Evolutionary conservation across 2,113 vertebrate species (phyloP).

Genomic region (Nothocercus julius): DNA sequence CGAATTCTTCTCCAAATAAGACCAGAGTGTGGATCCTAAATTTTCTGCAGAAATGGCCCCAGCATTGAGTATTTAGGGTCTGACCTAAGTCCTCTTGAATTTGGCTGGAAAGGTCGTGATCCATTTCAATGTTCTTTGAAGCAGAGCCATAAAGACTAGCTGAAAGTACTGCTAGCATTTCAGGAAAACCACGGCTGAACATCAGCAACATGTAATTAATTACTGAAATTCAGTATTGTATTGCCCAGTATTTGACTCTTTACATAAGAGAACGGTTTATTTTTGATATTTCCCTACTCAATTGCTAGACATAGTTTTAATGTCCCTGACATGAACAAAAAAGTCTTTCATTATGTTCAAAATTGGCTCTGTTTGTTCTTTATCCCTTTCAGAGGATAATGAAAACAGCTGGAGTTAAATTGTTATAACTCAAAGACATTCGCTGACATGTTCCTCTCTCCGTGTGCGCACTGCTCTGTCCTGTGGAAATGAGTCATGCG

Average conservation of each 20-base stretch:
- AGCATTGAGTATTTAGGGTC: not conserved
- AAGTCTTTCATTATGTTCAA: not conserved
- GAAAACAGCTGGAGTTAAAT: conserved; percentile 39
- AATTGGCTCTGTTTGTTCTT: not conserved
- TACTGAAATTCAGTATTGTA: conserved; percentile 4
- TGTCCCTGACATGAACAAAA: not conserved
- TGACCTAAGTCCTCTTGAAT: not conserved
- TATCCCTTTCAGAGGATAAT: not conserved
- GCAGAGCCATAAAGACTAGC: not conserved
- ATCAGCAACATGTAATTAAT: conserved; percentile 5
- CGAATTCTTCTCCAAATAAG: not conserved
- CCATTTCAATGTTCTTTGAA: not conserved
- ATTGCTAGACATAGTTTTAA: not conserved
- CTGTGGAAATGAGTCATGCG: not conserved
- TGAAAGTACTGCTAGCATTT: not conserved
- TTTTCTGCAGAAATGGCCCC: not conserved
- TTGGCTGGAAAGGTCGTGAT: not conserved
- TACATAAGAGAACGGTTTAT: not conserved
- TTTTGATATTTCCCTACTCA: not conserved
- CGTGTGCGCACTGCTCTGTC: not conserved
- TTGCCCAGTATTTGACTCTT: not conserved
- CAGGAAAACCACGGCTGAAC: not conserved
- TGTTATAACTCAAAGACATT: not conserved
- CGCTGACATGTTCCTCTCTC: not conserved
- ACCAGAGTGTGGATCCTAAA: not conserved